These are phyloP conservation scores for Matsumyia berberina DNA, from an alignment of 2,888 invertebrate genomes.

Conservation along the genomic window DNA sequence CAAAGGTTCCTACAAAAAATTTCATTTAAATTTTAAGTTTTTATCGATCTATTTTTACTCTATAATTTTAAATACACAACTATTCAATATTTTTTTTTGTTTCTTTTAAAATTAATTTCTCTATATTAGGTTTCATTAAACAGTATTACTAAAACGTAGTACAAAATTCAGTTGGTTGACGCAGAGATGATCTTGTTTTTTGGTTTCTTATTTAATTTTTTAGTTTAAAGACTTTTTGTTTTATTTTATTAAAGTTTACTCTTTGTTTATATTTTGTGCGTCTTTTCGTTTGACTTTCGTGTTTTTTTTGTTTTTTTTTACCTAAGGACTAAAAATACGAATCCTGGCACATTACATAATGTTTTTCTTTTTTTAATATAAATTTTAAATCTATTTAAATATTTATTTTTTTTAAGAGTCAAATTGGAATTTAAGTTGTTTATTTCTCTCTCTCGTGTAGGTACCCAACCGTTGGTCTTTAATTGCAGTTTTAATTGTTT, in stretches of 20 bases:
- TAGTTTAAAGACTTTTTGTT: conserved; percentile 48
- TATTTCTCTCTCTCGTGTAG: conserved; percentile 51
- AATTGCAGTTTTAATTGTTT: conserved; percentile 65
- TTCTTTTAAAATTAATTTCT: conserved; percentile 62
- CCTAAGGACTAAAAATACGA: conserved; percentile 66
- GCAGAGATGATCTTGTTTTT: conserved; percentile 69
- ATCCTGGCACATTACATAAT: conserved; percentile 70
- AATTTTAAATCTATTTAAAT: conserved; percentile 45
- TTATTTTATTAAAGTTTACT: conserved; percentile 67
- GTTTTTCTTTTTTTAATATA: conserved; percentile 13
- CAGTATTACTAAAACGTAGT: conserved; percentile 79
- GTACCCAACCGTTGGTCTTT: conserved; percentile 75
- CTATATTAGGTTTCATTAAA: conserved; percentile 60
- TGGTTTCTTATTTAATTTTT: conserved; percentile 66
- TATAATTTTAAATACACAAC: conserved; percentile 66
- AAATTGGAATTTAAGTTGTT: conserved; percentile 57
- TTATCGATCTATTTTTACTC: conserved; percentile 61
- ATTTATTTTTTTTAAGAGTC: conserved; percentile 39
- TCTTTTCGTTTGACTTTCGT: conserved; percentile 77
- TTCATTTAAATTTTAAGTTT: conserved; percentile 55
- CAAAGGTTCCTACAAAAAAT: conserved; percentile 57
- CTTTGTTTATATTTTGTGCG: conserved; percentile 65
- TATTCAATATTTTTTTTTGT: conserved; percentile 38
- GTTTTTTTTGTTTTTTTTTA: conserved; percentile 50
- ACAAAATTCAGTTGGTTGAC: conserved; percentile 77